These are phyloP conservation scores for Hesperophylax magnus DNA, from an alignment of 1,140 invertebrate genomes.

Conservation along the genomic window DNA sequence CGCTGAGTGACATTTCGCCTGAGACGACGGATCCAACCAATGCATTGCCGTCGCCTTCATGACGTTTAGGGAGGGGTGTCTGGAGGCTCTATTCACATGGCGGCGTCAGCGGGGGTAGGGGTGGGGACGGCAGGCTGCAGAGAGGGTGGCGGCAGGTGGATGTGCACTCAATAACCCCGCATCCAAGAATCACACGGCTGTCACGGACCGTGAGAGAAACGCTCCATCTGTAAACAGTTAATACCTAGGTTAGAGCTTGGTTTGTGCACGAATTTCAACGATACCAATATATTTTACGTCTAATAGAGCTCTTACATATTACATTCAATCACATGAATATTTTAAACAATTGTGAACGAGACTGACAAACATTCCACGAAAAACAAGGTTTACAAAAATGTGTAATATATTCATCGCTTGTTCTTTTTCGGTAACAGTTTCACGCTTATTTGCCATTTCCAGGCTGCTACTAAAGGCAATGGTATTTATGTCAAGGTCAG, in stretches of 20 bases:
- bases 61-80: neutral
- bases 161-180: slow-evolving; percentile 47
- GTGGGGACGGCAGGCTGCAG: neutral
- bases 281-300: too few species aligned
- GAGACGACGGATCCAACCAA: slow-evolving; percentile 5
- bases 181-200: slow-evolving; percentile 54
- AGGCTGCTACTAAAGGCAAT: too few species aligned
- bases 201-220: slow-evolving; percentile 40
- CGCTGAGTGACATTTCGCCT: slow-evolving; percentile 30
- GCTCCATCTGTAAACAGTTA: slow-evolving; percentile 39
- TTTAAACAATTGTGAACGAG: too few species aligned
- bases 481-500: too few species aligned
- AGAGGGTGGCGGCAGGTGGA: neutral
- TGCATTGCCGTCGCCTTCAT: slow-evolving; percentile 17
- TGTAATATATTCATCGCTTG: too few species aligned
- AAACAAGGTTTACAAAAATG: too few species aligned
- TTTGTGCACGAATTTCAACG: too few species aligned
- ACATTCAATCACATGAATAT: too few species aligned
- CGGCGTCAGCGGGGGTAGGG: slow-evolving; percentile 5
- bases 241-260: neutral
- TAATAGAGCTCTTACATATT: too few species aligned
- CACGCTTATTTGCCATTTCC: too few species aligned
- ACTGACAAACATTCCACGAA: too few species aligned
- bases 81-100: slow-evolving; percentile 29
- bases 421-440: too few species aligned